phyloP scores from a whole-genome alignment of 2,888 invertebrate species.

The Sclerodermus sp. region DNA sequence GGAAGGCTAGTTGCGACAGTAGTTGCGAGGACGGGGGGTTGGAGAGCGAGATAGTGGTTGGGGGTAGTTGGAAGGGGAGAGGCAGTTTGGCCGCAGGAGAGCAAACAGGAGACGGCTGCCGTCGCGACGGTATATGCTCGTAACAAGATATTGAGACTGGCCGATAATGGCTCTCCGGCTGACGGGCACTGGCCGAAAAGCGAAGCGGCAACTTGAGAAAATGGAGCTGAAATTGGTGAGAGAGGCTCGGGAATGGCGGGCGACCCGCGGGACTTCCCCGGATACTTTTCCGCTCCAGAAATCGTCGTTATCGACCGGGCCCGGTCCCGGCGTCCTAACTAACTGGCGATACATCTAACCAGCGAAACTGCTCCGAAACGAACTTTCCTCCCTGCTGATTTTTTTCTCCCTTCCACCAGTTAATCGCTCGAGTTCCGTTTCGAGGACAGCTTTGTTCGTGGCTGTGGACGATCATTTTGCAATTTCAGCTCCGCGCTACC shows the following conservation, averaged over 20 bases:
- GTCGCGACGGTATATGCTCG: conserved; percentile 40
- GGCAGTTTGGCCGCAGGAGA: conserved; percentile 34
- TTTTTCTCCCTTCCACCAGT: conserved; percentile 6
- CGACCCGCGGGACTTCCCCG: conserved; percentile 18
- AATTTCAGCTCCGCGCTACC: neutral
- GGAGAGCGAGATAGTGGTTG: neutral
- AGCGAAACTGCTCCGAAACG: conserved; percentile 4
- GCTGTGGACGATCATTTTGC: neutral
- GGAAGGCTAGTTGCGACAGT: neutral
- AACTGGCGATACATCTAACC: conserved; percentile 30
- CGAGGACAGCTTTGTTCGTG: conserved; percentile 11
- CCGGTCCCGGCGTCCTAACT: conserved; percentile 26
- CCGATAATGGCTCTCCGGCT: conserved; percentile 47
- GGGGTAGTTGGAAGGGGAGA: conserved; percentile 15
- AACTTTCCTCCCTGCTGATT: conserved; percentile 12
- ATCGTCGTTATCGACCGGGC: conserved; percentile 29
- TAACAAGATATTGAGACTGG: conserved; percentile 52
- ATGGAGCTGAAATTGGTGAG: conserved; percentile 46
- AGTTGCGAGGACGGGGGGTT: neutral
- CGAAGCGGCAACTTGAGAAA: conserved; percentile 42
- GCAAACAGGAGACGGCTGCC: conserved; percentile 46
- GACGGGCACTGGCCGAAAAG: conserved; percentile 36
- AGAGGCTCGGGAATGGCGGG: conserved; percentile 33
- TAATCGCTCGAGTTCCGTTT: conserved; percentile 15
- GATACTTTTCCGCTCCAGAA: conserved; percentile 42